Evolutionary conservation across 1,140 invertebrate species (phyloP).

Genomic region (Dolichoris vasculosae): DNA sequence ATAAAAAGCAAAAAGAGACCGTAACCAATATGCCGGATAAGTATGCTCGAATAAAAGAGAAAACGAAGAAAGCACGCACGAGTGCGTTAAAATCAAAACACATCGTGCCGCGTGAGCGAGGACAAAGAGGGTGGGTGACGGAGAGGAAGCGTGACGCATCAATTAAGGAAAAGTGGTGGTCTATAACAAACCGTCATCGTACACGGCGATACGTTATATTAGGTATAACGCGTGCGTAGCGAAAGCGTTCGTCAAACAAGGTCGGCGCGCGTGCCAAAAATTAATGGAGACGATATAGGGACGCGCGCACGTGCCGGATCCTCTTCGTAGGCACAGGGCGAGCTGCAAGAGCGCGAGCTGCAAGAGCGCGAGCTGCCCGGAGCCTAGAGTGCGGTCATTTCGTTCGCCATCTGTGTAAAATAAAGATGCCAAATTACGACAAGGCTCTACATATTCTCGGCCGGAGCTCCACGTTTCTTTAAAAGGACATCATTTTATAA

Average conservation of each 20-base stretch:
- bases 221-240: slow-evolving; percentile 3
- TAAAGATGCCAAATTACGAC: not conserved
- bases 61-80: not conserved
- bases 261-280: slow-evolving; percentile 49
- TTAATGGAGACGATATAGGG: slow-evolving; percentile 46
- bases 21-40: slow-evolving; percentile 13
- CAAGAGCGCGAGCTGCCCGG: not conserved
- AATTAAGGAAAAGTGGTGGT: slow-evolving; percentile 45
- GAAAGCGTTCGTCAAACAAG: slow-evolving; percentile 51
- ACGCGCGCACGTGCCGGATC: slow-evolving; percentile 29
- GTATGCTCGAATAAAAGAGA: not conserved
- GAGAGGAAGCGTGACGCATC: slow-evolving; percentile 45
- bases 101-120: not conserved
- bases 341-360: not conserved
- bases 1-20: not conserved
- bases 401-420: not conserved
- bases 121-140: not conserved
- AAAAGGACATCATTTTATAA: too few species aligned
- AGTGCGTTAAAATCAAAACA: slow-evolving; percentile 44
- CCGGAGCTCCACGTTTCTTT: too few species aligned
- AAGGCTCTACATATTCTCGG: not conserved
- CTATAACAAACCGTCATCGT: slow-evolving; percentile 17
- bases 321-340: slow-evolving; percentile 1
- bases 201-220: not conserved
- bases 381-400: not conserved